These are phyloP conservation scores for Malachius bipustulatus DNA, from an alignment of 2,888 invertebrate genomes.

Conservation along the genomic window DNA sequence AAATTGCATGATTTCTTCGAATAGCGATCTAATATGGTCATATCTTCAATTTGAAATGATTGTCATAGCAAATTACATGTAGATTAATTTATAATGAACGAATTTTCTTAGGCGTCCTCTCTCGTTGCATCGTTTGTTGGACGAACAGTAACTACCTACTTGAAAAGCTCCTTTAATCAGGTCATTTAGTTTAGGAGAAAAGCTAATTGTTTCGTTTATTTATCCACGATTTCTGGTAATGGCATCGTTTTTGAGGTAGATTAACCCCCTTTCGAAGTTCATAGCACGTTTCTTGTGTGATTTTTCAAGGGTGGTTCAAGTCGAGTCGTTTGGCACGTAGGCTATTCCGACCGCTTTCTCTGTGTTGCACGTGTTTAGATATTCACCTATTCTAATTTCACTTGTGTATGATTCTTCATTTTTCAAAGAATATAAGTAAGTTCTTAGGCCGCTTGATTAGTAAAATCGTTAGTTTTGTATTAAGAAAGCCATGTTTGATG, in stretches of 20 bases:
- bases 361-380: conserved; percentile 19
- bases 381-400: too few relatives aligned
- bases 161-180: conserved; percentile 27
- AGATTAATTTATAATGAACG: conserved; percentile 32
- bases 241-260: conserved; percentile 1
- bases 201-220: conserved; percentile 5
- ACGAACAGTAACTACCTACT: conserved; percentile 10
- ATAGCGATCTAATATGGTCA: conserved; percentile 14
- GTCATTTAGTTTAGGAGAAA: conserved; percentile 20
- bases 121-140: conserved; percentile 20
- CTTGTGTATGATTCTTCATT: too few relatives aligned
- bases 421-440: too few relatives aligned
- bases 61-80: conserved; percentile 30
- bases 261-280: conserved; percentile 1
- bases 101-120: conserved; percentile 32
- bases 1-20: conserved; percentile 23
- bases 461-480: too few relatives aligned
- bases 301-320: not conserved
- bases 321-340: conserved; percentile 19
- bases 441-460: too few relatives aligned
- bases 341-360: conserved; percentile 20
- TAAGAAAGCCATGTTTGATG: too few relatives aligned
- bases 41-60: conserved; percentile 19
- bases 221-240: not conserved
- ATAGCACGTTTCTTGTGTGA: not conserved